A percentile compares a stretch with the other conserved stretches of the same genome.
Conservation (phyloP, 2,888 invertebrate species). For the Rambutsinella grinnellia region DNA sequence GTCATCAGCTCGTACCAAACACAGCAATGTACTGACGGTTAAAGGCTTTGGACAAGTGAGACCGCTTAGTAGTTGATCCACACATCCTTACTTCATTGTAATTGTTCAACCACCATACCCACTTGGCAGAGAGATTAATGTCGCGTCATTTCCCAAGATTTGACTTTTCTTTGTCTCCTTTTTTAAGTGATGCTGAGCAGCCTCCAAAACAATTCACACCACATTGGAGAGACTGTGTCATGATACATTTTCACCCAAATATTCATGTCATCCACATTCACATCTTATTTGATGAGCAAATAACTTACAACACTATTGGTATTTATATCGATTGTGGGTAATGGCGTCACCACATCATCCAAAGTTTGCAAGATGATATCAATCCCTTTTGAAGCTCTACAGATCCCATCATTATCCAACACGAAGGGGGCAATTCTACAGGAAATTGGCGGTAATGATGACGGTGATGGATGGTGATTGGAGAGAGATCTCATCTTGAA, state of each 20-base stretch:
- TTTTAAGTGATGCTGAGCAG: not conserved
- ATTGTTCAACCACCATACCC: not conserved
- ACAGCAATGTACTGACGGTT: not conserved
- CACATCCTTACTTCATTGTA: not conserved
- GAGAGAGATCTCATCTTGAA: not conserved
- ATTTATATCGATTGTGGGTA: not conserved
- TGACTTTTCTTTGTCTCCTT: not conserved
- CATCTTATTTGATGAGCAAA: not conserved
- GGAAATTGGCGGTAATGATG: conserved; percentile 21
- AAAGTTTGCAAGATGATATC: too few relatives aligned
- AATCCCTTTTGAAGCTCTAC: too few relatives aligned
- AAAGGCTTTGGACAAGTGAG: too few relatives aligned
- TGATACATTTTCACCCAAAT: too few relatives aligned
- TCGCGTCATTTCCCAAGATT: not conserved
- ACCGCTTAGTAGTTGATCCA: not conserved
- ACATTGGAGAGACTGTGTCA: too few relatives aligned
- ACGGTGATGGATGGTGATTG: not conserved
- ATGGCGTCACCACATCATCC: not conserved
- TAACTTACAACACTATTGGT: not conserved
- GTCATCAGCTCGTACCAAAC: not conserved
- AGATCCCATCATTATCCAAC: not conserved
- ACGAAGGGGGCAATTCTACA: conserved; percentile 6
- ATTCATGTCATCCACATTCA: not conserved
- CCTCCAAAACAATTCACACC: not conserved
- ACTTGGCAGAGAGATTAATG: not conserved